Evolutionary conservation across 2,888 invertebrate species (phyloP).

Genomic region (Ptilodon capucinus): DNA sequence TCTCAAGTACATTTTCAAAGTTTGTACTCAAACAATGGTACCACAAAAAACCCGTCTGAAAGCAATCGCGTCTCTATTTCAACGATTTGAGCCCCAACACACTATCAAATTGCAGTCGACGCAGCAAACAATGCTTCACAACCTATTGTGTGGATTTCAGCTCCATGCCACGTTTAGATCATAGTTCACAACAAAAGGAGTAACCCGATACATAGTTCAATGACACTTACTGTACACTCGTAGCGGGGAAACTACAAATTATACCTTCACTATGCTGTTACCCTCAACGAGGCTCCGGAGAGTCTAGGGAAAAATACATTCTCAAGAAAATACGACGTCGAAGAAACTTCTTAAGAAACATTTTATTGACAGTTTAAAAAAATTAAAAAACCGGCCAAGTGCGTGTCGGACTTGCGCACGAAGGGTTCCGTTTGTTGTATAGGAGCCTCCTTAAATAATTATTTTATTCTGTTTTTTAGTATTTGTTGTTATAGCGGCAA

Average conservation of each 20-base stretch:
- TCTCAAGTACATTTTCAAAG: not conserved
- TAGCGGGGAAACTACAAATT: not conserved
- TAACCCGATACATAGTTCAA: constrained; percentile 25
- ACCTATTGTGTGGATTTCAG: constrained; percentile 18
- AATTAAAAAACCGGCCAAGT: too few species aligned
- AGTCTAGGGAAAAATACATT: constrained; percentile 8
- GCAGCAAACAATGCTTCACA: constrained; percentile 17
- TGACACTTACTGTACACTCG: constrained; percentile 2
- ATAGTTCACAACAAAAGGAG: constrained; percentile 19
- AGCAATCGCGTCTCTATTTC: not conserved
- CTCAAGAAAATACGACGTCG: constrained; percentile 15
- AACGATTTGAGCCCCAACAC: constrained; percentile 3
- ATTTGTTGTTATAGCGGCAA: too few species aligned
- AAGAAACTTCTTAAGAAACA: constrained; percentile 9
- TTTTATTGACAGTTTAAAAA: constrained; percentile 8
- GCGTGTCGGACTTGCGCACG: too few species aligned
- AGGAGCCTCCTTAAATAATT: too few species aligned
- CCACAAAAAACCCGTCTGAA: constrained; percentile 5
- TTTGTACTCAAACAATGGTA: constrained; percentile 9
- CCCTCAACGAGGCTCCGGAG: constrained; percentile 19
- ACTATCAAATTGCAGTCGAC: constrained; percentile 20
- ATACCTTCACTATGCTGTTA: constrained; percentile 18
- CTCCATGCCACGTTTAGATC: constrained; percentile 11
- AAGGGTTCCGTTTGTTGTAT: too few species aligned
- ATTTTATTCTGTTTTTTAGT: too few species aligned